Conservation (phyloP, 2,888 invertebrate species). For the Erynnis tages region DNA sequence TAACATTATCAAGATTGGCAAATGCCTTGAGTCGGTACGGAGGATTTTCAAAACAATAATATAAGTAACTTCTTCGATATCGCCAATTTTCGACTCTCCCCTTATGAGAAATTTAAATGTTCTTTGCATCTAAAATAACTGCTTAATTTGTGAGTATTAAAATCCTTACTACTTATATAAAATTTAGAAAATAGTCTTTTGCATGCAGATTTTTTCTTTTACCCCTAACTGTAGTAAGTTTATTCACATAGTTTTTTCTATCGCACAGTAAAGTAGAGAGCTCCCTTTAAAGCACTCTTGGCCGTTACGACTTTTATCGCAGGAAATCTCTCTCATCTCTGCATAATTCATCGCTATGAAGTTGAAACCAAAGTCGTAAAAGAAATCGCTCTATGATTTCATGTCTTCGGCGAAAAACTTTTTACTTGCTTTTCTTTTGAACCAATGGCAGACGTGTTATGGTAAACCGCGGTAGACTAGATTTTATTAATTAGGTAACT, state of each 20-base stretch:
- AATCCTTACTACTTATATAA: background rate
- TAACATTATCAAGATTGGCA: conserved; percentile 4
- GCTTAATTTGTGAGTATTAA: too few species aligned
- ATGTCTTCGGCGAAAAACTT: conserved; percentile 76
- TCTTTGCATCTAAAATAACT: too few species aligned
- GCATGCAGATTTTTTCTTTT: conserved; percentile 3
- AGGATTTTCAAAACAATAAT: background rate
- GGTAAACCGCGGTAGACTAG: conserved; percentile 14
- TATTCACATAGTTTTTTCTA: conserved; percentile 7
- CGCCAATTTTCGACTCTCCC: background rate
- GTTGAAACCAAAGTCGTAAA: conserved; percentile 80
- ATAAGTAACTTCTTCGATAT: background rate
- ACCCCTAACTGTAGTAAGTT: background rate
- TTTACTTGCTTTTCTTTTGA: conserved; percentile 70
- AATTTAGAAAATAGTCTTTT: background rate
- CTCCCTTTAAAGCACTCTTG: conserved; percentile 74
- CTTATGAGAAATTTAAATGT: too few species aligned
- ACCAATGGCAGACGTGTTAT: conserved; percentile 49
- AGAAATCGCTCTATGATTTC: conserved; percentile 81
- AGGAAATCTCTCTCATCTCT: conserved; percentile 78
- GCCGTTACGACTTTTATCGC: conserved; percentile 78
- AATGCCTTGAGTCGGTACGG: background rate
- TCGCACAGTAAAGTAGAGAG: conserved; percentile 53
- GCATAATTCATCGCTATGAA: conserved; percentile 80
- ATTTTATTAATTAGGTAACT: conserved; percentile 4